Evolutionary conservation across 2,797 vertebrate genomes (phyloP).

Genomic region (Carduelis carduelis): DNA sequence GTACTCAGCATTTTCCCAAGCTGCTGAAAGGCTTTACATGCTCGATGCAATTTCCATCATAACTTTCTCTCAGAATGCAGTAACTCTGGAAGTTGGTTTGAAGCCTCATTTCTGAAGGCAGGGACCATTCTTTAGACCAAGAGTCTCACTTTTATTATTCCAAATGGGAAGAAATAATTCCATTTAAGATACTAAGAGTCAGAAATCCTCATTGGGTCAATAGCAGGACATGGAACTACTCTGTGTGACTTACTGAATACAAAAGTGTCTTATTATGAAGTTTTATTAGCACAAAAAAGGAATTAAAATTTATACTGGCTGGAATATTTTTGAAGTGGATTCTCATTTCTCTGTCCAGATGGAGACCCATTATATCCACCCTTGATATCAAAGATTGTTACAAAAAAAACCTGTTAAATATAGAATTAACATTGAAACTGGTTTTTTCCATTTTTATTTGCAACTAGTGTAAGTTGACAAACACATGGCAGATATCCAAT

Average conservation of each 20-base stretch:
- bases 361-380: background rate
- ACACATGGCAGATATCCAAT: background rate
- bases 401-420: background rate
- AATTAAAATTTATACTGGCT: background rate
- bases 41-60: background rate
- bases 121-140: fast-evolving
- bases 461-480: background rate
- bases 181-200: background rate
- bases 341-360: background rate
- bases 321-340: background rate
- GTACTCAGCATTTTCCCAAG: background rate
- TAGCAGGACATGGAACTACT: background rate
- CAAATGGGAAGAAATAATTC: background rate
- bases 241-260: background rate
- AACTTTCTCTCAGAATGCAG: background rate
- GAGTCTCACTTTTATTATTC: fast-evolving
- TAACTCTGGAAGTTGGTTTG: background rate
- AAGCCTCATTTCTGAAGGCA: background rate
- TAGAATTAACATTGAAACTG: background rate
- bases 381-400: background rate
- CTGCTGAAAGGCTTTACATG: background rate
- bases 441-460: background rate
- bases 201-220: background rate
- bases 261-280: background rate
- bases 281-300: background rate